phyloP scores from a whole-genome alignment of 1,140 invertebrate genomes.

The Drosophila asahinai region DNA sequence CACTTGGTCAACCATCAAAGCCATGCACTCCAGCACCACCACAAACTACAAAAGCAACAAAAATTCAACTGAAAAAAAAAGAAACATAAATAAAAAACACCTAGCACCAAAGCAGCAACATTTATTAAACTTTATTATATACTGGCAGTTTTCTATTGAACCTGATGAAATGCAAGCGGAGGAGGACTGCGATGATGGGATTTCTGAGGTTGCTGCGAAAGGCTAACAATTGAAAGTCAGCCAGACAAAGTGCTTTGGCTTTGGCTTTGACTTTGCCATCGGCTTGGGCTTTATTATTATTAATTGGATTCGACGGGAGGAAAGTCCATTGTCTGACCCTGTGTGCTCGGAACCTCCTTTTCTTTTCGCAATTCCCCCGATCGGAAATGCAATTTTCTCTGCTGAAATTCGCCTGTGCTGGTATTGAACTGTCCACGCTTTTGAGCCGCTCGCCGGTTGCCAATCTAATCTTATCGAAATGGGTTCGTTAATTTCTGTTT shows the following conservation, averaged over 20 bases:
- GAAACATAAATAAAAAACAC: slow-evolving; percentile 21
- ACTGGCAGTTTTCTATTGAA: slow-evolving; percentile 27
- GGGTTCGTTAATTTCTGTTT: slow-evolving; percentile 37
- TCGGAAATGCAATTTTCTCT: slow-evolving; percentile 57
- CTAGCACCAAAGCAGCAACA: slow-evolving; percentile 28
- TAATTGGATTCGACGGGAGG: slow-evolving; percentile 54
- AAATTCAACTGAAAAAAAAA: neutral
- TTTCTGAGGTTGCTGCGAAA: slow-evolving; percentile 18
- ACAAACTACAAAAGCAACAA: slow-evolving; percentile 16
- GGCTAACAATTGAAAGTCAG: slow-evolving; percentile 58
- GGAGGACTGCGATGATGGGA: slow-evolving; percentile 29
- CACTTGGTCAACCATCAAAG: slow-evolving; percentile 74
- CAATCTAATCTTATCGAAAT: slow-evolving; percentile 55
- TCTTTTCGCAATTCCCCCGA: slow-evolving; percentile 41
- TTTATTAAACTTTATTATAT: slow-evolving; percentile 47
- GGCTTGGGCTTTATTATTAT: slow-evolving; percentile 53
- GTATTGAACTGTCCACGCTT: slow-evolving; percentile 20
- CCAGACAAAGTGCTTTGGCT: slow-evolving; percentile 40
- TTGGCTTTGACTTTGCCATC: neutral
- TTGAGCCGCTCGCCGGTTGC: neutral
- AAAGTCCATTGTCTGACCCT: slow-evolving; percentile 53
- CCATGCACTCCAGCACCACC: slow-evolving; percentile 46
- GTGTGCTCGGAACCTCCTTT: slow-evolving; percentile 20
- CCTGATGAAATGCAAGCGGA: slow-evolving; percentile 44
- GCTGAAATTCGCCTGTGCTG: slow-evolving; percentile 9